Percentiles rank a stretch among this genome's conserved stretches.
These are phyloP conservation scores for Balearica regulorum DNA, from an alignment of 2,797 vertebrate species.

Conservation along the genomic window DNA sequence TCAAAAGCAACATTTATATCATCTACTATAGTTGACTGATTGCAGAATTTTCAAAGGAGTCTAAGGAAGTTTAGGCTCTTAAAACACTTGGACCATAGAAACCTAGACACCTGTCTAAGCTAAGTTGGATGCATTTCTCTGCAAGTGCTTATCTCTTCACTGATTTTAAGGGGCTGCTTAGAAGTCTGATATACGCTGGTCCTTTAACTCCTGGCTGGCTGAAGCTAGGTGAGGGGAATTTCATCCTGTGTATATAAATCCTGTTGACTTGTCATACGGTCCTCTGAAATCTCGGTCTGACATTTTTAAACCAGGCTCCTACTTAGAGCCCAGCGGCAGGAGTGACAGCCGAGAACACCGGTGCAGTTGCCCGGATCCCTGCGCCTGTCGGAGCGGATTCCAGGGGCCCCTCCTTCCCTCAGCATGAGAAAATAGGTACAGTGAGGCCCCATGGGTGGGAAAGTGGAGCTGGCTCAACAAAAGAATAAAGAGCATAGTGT, in stretches of 20 bases:
- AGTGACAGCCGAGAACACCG: neutral
- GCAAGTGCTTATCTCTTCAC: neutral
- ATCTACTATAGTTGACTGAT: rapidly evolving
- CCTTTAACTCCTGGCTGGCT: neutral
- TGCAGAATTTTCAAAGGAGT: neutral
- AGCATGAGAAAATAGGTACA: conserved; percentile 22
- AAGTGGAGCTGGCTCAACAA: neutral
- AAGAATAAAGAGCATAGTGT: conserved; percentile 40
- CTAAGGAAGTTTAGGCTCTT: neutral
- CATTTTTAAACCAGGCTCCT: neutral
- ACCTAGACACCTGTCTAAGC: neutral
- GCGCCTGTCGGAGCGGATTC: neutral
- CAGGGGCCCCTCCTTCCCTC: conserved; percentile 11
- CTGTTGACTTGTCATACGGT: neutral
- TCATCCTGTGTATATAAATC: neutral
- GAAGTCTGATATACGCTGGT: neutral
- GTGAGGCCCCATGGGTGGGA: neutral
- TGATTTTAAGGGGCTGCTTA: neutral
- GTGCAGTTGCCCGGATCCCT: neutral
- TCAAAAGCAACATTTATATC: neutral
- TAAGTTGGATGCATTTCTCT: neutral
- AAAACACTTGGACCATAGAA: neutral
- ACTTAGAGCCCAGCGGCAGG: neutral
- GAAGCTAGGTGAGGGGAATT: neutral
- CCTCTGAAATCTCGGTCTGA: neutral